These are phyloP conservation scores for Cyphomyrus plagiostoma DNA, from an alignment of 2,113 vertebrate species.

Conservation along the genomic window DNA sequence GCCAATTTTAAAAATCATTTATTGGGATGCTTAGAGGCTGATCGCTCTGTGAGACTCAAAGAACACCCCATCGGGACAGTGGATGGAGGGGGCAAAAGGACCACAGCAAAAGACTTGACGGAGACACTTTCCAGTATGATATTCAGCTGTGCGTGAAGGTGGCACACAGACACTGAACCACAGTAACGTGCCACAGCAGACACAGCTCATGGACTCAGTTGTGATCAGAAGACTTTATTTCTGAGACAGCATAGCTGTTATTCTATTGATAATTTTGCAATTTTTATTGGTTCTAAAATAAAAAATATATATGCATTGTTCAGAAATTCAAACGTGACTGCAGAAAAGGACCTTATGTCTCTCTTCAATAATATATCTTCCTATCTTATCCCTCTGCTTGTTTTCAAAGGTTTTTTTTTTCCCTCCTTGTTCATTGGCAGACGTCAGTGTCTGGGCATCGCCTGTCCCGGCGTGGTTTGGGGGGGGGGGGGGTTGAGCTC, in stretches of 20 bases:
- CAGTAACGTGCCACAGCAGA: conserved; percentile 53
- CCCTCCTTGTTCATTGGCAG: not conserved
- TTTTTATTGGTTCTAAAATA: conserved; percentile 50
- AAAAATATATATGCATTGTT: conserved; percentile 48
- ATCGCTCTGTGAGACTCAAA: not conserved
- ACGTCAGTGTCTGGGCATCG: not conserved
- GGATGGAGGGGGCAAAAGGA: conserved; percentile 37
- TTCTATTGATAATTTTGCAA: conserved; percentile 61
- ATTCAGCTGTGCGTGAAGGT: conserved; percentile 35
- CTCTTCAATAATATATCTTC: conserved; percentile 20
- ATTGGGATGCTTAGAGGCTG: conserved; percentile 16
- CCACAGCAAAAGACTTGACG: conserved; percentile 45
- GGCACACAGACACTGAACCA: conserved; percentile 65
- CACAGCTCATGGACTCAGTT: conserved; percentile 59
- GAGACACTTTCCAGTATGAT: conserved; percentile 51
- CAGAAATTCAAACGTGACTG: conserved; percentile 49
- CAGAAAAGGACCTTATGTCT: conserved; percentile 50
- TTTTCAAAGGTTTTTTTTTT: not conserved
- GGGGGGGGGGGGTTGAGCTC: not conserved
- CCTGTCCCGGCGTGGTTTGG: not conserved
- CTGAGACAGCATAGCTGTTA: conserved; percentile 60
- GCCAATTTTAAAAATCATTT: conserved; percentile 37
- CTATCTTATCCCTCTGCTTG: not conserved
- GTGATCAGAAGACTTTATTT: conserved; percentile 66
- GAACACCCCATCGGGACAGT: conserved; percentile 39